phyloP scores from a whole-genome alignment of 2,113 vertebrate genomes.

The Clarias magur region DNA sequence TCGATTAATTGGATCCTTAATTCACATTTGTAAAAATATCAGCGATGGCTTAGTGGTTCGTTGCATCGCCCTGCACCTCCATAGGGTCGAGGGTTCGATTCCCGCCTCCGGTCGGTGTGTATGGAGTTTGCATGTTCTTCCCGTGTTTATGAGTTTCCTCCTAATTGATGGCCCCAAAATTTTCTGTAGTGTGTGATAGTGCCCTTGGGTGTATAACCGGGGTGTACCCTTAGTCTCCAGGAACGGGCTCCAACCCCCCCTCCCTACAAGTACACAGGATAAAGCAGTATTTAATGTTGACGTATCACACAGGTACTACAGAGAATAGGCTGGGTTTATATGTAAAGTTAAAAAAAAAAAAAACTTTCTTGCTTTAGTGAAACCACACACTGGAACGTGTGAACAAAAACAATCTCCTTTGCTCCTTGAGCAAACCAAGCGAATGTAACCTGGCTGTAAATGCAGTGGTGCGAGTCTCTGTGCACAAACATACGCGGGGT shows the following conservation, averaged over 20 bases:
- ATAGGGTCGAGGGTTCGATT: too few species aligned
- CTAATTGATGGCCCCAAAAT: too few species aligned
- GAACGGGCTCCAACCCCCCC: too few species aligned
- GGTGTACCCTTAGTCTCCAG: too few species aligned
- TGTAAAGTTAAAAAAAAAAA: neutral
- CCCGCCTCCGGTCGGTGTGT: too few species aligned
- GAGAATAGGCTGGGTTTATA: neutral
- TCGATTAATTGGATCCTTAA: neutral
- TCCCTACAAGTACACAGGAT: too few species aligned
- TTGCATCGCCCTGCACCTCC: too few species aligned
- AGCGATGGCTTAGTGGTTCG: too few species aligned
- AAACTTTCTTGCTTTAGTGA: neutral
- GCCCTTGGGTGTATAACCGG: too few species aligned
- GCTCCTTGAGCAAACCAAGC: neutral
- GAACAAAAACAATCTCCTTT: neutral
- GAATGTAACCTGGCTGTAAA: slow-evolving; percentile 6
- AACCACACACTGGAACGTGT: neutral
- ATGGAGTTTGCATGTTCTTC: too few species aligned
- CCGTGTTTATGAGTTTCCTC: too few species aligned
- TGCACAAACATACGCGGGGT: slow-evolving; percentile 48
- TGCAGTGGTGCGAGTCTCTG: slow-evolving; percentile 58
- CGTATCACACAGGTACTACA: neutral
- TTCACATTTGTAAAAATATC: neutral
- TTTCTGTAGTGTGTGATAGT: too few species aligned
- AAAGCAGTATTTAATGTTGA: neutral